Conservation (phyloP, 2,797 vertebrate genomes). For the Lacerta bilineata region DNA sequence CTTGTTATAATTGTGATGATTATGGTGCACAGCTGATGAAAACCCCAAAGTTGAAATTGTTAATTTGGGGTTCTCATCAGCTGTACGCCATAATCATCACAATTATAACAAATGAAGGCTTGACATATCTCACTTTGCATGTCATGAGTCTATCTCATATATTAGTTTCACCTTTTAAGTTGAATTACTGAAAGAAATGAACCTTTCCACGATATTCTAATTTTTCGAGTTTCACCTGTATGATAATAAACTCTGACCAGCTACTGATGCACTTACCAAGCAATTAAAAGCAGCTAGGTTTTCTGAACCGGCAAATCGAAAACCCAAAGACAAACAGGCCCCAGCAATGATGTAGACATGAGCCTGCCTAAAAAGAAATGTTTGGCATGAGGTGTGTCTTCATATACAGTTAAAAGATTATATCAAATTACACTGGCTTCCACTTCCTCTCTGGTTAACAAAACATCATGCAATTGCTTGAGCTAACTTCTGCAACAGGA, state of each 20-base stretch:
- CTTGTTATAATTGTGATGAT: no score
- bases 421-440: not conserved
- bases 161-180: no score
- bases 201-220: no score
- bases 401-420: not conserved
- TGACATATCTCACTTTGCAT: no score
- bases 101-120: no score
- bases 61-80: no score
- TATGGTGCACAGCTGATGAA: no score
- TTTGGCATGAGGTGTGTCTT: slow-evolving; percentile 43
- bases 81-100: no score
- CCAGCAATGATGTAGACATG: slow-evolving; percentile 98
- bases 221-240: no score
- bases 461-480: not conserved
- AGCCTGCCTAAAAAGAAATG: slow-evolving; percentile 87
- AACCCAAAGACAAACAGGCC: slow-evolving; percentile 94
- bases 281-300: slow-evolving; percentile 97
- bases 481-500: not conserved
- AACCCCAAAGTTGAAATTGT: no score
- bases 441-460: not conserved
- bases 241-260: not conserved
- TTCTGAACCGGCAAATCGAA: slow-evolving; percentile 96
- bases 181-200: no score
- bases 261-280: slow-evolving; percentile 81
- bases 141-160: no score